These are phyloP conservation scores for Sus scrofa DNA, from an alignment of 2,113 vertebrate genomes.

Conservation along the genomic window DNA sequence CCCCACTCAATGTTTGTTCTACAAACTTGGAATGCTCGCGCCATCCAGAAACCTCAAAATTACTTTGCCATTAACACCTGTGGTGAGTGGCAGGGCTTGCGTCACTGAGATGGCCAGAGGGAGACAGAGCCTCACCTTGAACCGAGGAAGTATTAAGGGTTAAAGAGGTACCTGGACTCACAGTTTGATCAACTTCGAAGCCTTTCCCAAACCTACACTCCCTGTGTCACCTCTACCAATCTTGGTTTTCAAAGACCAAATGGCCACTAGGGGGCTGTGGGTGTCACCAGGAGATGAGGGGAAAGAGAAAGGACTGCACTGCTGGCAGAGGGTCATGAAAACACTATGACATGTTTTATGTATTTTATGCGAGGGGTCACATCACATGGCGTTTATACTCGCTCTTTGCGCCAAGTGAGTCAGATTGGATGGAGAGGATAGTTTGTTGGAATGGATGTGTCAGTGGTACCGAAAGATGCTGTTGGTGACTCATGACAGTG, in stretches of 20 bases:
- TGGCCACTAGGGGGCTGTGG: neutral
- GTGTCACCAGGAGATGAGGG: neutral
- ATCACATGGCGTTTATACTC: neutral
- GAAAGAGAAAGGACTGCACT: neutral
- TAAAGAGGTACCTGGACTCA: neutral
- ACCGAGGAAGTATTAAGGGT: neutral
- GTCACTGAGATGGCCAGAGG: neutral
- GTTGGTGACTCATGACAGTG: neutral
- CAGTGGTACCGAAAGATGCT: neutral
- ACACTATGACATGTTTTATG: neutral
- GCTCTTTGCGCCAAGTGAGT: constrained; percentile 3
- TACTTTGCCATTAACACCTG: constrained; percentile 60
- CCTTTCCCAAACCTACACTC: neutral
- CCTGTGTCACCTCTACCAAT: neutral
- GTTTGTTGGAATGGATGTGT: neutral
- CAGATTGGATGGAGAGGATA: neutral
- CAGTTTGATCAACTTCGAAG: neutral
- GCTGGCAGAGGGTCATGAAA: neutral
- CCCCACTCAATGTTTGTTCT: constrained; percentile 38
- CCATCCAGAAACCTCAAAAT: constrained; percentile 52
- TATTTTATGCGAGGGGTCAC: neutral
- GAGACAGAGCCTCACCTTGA: neutral
- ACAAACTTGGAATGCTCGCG: constrained; percentile 21
- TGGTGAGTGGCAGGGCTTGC: neutral
- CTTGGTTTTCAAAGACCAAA: neutral